Base-by-base conservation (phyloP, 2,113 vertebrate genomes). In the Petromus typicus region DNA sequence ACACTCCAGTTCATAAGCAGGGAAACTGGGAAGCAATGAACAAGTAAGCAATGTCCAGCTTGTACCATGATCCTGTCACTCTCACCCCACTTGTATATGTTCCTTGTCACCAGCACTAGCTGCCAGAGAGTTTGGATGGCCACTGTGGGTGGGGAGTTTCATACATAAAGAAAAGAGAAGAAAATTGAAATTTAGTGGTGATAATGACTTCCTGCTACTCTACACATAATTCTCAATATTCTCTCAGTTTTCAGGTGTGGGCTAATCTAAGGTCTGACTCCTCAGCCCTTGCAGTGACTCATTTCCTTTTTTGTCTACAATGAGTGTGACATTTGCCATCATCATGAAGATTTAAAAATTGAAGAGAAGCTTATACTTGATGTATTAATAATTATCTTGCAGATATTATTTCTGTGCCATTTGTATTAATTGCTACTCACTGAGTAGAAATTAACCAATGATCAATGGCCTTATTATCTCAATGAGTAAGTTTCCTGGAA, bases 291-390 rank as follows among this genome's bases (percentile, higher is more conserved):
- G 34, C 40, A 17, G 7, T n/a, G 34, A 85, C n/a, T 16, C 16
- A 64, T 22, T 79, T 84, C 43, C 69, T 89, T 82, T 89, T 75
- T 89, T n/a, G 37, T 7, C 34, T 75, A 5, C 66, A 23, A 64
- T 80, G 37, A 71, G 54, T 67, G 40, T 87, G 67, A 75, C 37
- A 67, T 83, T 95, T 92, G 9, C 40, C 66, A 76, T 92, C 83
- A 57, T 9, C 11, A 40, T 64, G 64, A 84, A 78, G 51, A 89
- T 51, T 48, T 40, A 78, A 34, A 27, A 51, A 61, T 78, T 83
- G 92, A 88, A 59, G 76, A 95, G 79, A 78, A 1, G 20, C 30
- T 78, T 95, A 37, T 32, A 67, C 8, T 45, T 76, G 34, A 88
- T 69, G 83, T 61, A 83, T 83, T 88, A 59, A 25, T 91, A 66